Conservation (phyloP, 1,140 invertebrate species). For the Drosophila virilis region DNA sequence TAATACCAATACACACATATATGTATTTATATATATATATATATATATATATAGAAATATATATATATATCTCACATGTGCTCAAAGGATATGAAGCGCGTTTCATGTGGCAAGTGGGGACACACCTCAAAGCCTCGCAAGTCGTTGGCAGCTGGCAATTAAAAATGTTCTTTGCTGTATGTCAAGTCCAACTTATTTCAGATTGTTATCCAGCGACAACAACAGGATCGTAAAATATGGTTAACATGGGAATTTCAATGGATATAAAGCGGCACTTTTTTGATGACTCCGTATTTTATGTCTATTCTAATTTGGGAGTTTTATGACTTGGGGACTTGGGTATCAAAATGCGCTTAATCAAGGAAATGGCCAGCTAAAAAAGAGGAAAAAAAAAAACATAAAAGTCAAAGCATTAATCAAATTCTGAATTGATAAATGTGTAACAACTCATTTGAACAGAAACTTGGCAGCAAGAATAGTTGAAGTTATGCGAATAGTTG, state of each 20-base stretch:
- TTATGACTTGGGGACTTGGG: slow-evolving; percentile 18
- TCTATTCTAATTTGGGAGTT: slow-evolving; percentile 33
- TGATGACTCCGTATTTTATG: slow-evolving; percentile 35
- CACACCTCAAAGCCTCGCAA: slow-evolving; percentile 13
- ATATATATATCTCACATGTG: too few species aligned
- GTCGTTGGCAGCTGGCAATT: slow-evolving; percentile 29
- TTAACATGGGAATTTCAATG: slow-evolving; percentile 16
- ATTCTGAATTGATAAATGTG: slow-evolving; percentile 36
- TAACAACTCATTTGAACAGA: slow-evolving; percentile 52
- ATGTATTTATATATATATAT: neutral
- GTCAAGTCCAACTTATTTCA: slow-evolving; percentile 11
- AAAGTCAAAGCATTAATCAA: slow-evolving; percentile 19
- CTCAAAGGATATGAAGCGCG: neutral
- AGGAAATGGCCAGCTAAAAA: slow-evolving; percentile 1
- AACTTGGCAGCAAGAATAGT: slow-evolving; percentile 43
- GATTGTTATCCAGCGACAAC: slow-evolving; percentile 29
- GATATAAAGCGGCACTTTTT: slow-evolving; percentile 9
- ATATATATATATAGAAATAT: too few species aligned
- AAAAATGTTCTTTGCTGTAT: slow-evolving; percentile 25
- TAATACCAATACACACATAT: neutral
- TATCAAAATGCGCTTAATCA: slow-evolving; percentile 37
- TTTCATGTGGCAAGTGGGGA: slow-evolving; percentile 1
- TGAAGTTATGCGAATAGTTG: slow-evolving; percentile 32
- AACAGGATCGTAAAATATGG: slow-evolving; percentile 36
- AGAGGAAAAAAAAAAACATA: too few species aligned